Percentiles rank a stretch among this genome's conserved stretches.
These are phyloP conservation scores for Chunga burmeisteri DNA, from an alignment of 2,113 vertebrate genomes.

Conservation along the genomic window DNA sequence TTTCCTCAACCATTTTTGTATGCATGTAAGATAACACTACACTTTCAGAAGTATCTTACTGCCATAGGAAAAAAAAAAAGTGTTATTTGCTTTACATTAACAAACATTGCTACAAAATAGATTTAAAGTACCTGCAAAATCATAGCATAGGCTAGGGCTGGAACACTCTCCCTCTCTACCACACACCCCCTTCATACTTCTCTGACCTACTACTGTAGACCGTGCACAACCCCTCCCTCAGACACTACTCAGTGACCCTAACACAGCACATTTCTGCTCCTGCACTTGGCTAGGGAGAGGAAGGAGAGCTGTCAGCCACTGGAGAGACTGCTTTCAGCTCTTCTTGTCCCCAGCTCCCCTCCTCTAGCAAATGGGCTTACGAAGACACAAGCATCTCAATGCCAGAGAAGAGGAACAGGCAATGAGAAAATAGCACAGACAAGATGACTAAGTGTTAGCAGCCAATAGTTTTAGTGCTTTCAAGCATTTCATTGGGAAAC, in stretches of 20 bases:
- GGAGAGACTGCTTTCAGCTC: background rate
- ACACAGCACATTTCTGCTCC: background rate
- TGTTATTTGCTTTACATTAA: background rate
- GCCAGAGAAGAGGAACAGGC: background rate
- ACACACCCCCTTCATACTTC: accelerated
- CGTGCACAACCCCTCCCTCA: background rate
- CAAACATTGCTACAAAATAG: background rate
- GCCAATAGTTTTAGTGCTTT: background rate
- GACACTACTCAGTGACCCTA: accelerated
- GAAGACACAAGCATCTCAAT: accelerated
- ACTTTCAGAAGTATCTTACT: background rate
- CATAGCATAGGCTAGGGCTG: background rate
- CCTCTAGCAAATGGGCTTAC: accelerated
- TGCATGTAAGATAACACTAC: accelerated
- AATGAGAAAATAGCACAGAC: background rate
- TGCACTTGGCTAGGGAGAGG: background rate
- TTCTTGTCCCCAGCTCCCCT: accelerated
- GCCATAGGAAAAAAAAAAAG: accelerated
- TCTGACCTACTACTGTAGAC: accelerated
- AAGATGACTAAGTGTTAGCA: background rate
- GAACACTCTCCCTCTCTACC: background rate
- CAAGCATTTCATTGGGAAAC: background rate
- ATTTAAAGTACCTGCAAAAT: background rate
- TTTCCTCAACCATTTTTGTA: background rate
- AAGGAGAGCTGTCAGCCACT: background rate